These are phyloP conservation scores for Agonopterix arenella DNA, from an alignment of 2,888 invertebrate genomes.

Conservation along the genomic window DNA sequence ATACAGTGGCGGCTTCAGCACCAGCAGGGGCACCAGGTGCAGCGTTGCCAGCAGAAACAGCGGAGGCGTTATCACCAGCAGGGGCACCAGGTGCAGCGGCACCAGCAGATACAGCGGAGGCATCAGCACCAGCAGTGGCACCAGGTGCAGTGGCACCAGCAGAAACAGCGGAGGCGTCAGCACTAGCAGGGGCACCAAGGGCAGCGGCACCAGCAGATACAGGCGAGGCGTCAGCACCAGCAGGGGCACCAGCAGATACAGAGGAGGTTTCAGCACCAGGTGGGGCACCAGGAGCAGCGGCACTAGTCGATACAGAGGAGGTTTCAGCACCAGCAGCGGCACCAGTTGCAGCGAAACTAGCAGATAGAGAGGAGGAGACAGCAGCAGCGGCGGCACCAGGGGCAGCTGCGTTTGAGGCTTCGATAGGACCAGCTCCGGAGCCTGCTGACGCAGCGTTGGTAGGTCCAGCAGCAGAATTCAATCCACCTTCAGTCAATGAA, in stretches of 20 bases:
- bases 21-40: conserved; percentile 1
- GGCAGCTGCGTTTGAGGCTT: neutral
- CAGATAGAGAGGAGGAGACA: neutral
- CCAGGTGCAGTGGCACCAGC: neutral
- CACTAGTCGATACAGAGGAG: neutral
- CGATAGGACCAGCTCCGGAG: neutral
- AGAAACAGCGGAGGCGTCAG: neutral
- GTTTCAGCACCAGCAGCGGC: conserved; percentile 1
- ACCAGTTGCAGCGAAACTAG: neutral
- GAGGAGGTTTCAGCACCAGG: neutral
- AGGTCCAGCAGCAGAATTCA: conserved; percentile 1
- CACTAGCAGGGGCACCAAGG: neutral
- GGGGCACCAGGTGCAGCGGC: neutral
- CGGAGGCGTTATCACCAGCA: neutral
- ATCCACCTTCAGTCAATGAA: neutral
- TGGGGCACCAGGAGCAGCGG: neutral
- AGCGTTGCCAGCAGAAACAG: neutral
- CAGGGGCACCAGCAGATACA: neutral
- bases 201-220: neutral
- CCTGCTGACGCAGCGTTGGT: neutral
- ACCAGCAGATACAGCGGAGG: neutral
- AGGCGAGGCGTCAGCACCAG: neutral
- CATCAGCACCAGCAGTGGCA: neutral
- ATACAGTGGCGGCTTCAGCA: too few relatives aligned
- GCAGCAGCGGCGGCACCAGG: neutral